Base-by-base conservation (phyloP, 2,113 vertebrate genomes). In the Callopanchax toddi region DNA sequence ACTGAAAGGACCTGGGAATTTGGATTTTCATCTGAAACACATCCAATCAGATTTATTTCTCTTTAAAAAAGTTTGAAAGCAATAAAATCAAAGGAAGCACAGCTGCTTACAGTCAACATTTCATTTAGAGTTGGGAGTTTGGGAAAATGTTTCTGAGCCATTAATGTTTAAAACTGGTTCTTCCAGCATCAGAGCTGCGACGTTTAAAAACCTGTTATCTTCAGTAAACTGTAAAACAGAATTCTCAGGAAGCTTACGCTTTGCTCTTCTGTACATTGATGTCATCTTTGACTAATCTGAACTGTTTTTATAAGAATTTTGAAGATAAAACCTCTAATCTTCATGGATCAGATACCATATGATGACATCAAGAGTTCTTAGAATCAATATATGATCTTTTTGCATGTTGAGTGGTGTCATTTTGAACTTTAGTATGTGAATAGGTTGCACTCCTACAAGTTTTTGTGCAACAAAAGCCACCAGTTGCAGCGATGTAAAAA, bases 151-250 rank as follows among this genome's bases (percentile, higher is more conserved):
- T n/a, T n/a, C 25, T 16, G 40, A 45, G 22, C 8, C 25, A 17
- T 29, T 66, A 17, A 12, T 48, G 20, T 45, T 62, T 3, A 51
- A 60, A 83, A 80, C 73, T 36, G 49, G 79, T 78, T 85, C 44
- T 66, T 64, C 79, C 49, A 36, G 66, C 3, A n/a, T n/a, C n/a
- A n/a, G n/a, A n/a, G n/a, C n/a, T n/a, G n/a, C n/a, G n/a, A n/a
- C n/a, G n/a, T n/a, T n/a, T n/a, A n/a, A n/a, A n/a, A n/a, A n/a
- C n/a, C n/a, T n/a, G n/a, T n/a, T n/a, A n/a, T n/a, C n/a, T n/a
- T n/a, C n/a, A n/a, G n/a, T n/a, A n/a, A n/a, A n/a, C n/a, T n/a
- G n/a, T n/a, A n/a, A n/a, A n/a, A n/a, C n/a, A n/a, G n/a, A n/a
- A n/a, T n/a, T n/a, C n/a, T n/a, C n/a, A n/a, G n/a, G n/a, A n/a